phyloP scores from a whole-genome alignment of 2,113 vertebrate species.

The Festucalex cinctus region DNA sequence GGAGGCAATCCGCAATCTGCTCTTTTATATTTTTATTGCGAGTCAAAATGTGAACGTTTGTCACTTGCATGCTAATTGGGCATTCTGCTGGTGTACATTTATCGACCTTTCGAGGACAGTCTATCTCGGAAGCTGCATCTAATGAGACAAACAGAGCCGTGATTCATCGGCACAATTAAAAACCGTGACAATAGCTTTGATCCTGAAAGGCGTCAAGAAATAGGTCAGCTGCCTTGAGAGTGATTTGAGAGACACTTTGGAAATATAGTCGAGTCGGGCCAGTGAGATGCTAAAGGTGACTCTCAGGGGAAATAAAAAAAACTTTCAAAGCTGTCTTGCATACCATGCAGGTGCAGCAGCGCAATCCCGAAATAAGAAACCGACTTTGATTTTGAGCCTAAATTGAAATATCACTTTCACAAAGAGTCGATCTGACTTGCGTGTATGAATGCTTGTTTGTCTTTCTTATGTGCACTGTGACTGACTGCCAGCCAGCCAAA shows the following conservation, averaged over 20 bases:
- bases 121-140: conserved; percentile 6
- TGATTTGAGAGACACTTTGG: conserved; percentile 46
- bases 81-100: conserved; percentile 1
- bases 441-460: too few species aligned
- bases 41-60: neutral
- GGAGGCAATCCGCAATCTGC: neutral
- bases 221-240: conserved; percentile 25
- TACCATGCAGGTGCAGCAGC: conserved; percentile 34
- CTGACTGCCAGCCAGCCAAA: too few species aligned
- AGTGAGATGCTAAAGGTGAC: conserved; percentile 53
- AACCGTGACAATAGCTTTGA: conserved; percentile 30
- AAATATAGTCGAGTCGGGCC: conserved; percentile 45
- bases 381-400: conserved; percentile 40
- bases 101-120: conserved; percentile 8
- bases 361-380: conserved; percentile 48
- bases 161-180: conserved; percentile 14
- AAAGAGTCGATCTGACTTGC: conserved; percentile 6
- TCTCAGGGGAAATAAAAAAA: conserved; percentile 67
- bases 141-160: conserved; percentile 15
- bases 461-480: too few species aligned
- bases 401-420: conserved; percentile 21
- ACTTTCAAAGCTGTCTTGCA: conserved; percentile 56
- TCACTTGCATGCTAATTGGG: conserved; percentile 3
- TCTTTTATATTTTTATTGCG: neutral
- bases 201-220: conserved; percentile 35